These are phyloP conservation scores for Shinisaurus crocodilurus DNA, from an alignment of 2,113 vertebrate genomes.

Conservation along the genomic window DNA sequence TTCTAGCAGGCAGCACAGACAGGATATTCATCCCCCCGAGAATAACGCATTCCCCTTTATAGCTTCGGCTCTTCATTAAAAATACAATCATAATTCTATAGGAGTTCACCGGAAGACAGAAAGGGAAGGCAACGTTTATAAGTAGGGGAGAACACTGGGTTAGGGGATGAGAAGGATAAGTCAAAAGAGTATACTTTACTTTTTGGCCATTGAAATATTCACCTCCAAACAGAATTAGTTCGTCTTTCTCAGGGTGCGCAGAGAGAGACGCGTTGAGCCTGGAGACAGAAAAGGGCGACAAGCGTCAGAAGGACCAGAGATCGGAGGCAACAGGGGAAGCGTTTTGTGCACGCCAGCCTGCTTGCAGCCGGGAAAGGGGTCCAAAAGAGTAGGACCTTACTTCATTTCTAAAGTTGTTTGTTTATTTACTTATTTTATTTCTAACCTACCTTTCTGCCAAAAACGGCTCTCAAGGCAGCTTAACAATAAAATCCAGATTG, in stretches of 20 bases:
- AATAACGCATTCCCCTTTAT: slow-evolving; percentile 44
- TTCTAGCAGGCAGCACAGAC: slow-evolving; percentile 41
- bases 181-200: slow-evolving; percentile 83
- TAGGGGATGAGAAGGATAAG: not conserved
- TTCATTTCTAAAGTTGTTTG: too few species aligned
- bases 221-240: slow-evolving; percentile 96
- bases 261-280: slow-evolving; percentile 91
- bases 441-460: too few species aligned
- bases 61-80: slow-evolving; percentile 32
- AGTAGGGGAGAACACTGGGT: not conserved
- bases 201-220: slow-evolving; percentile 98
- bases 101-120: slow-evolving; percentile 52
- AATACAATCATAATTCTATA: not conserved
- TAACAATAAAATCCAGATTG: too few species aligned
- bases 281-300: slow-evolving; percentile 18
- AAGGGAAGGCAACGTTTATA: not conserved
- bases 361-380: too few species aligned
- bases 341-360: too few species aligned
- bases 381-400: too few species aligned
- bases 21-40: slow-evolving; percentile 60
- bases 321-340: not conserved
- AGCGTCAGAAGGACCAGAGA: not conserved
- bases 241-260: slow-evolving; percentile 92
- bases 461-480: too few species aligned
- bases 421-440: not conserved